These are phyloP conservation scores for Cyrtodaria siliqua DNA, from an alignment of 2,888 invertebrate genomes.

Conservation along the genomic window DNA sequence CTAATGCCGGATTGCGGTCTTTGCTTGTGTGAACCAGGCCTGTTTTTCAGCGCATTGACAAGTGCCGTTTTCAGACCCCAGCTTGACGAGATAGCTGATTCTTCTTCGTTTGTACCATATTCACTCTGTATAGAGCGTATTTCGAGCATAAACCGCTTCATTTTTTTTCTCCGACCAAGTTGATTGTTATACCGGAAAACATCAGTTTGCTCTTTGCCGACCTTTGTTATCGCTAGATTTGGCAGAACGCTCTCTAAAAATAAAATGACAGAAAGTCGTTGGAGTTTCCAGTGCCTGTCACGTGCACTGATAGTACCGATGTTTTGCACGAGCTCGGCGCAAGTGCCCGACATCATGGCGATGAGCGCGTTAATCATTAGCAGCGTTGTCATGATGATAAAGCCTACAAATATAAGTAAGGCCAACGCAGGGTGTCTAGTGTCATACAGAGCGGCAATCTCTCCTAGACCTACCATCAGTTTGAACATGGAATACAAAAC, in stretches of 20 bases:
- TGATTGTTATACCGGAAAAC: slow-evolving; percentile 33
- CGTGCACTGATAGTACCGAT: slow-evolving; percentile 43
- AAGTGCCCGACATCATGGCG: slow-evolving; percentile 73
- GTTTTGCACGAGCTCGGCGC: slow-evolving; percentile 64
- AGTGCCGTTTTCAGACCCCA: slow-evolving; percentile 42
- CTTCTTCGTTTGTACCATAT: slow-evolving; percentile 1
- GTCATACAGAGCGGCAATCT: slow-evolving; percentile 53
- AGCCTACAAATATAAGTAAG: slow-evolving; percentile 62
- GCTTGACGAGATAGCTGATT: slow-evolving; percentile 8
- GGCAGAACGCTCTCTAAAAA: slow-evolving; percentile 62
- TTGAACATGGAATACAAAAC: slow-evolving; percentile 71
- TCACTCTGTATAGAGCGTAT: slow-evolving; percentile 44
- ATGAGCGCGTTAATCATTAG: slow-evolving; percentile 74
- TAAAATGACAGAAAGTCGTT: slow-evolving; percentile 59
- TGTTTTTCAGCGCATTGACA: slow-evolving; percentile 31
- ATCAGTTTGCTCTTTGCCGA: slow-evolving; percentile 17
- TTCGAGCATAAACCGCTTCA: slow-evolving; percentile 51
- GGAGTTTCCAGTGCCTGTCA: slow-evolving; percentile 62
- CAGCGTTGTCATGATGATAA: slow-evolving; percentile 69
- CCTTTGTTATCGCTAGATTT: slow-evolving; percentile 11
- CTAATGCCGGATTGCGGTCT: slow-evolving; percentile 46
- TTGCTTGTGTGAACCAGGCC: not conserved
- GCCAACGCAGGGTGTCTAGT: slow-evolving; percentile 65
- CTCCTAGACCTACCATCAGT: slow-evolving; percentile 72
- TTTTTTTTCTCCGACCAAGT: slow-evolving; percentile 20